phyloP scores from a whole-genome alignment of 2,888 invertebrate species.

The Proisotoma minuta region DNA sequence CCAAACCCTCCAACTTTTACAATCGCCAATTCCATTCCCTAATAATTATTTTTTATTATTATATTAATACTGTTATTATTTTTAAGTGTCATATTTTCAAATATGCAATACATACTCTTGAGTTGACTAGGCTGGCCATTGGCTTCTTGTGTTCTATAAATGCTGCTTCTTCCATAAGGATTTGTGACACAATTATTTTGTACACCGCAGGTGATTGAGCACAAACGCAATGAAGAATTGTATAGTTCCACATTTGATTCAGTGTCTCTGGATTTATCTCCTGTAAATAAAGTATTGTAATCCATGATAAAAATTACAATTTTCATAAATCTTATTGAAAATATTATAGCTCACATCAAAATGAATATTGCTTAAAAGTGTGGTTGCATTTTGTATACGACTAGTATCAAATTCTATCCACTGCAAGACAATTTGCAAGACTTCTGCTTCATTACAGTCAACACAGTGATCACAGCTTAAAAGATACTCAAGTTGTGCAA shows the following conservation, averaged over 20 bases:
- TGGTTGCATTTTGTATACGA: conserved; percentile 37
- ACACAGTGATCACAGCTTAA: conserved; percentile 65
- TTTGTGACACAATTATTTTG: conserved; percentile 42
- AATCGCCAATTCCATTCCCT: conserved; percentile 64
- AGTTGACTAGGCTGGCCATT: conserved; percentile 55
- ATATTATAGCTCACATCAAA: conserved; percentile 30
- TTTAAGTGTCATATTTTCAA: neutral
- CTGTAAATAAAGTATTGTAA: conserved; percentile 24
- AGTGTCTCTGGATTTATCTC: conserved; percentile 43
- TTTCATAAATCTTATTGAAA: no score
- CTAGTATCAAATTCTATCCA: conserved; percentile 57
- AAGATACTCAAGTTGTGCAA: conserved; percentile 60
- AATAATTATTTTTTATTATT: neutral
- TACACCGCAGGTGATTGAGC: conserved; percentile 29
- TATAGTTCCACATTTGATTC: conserved; percentile 43
- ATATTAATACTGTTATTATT: neutral
- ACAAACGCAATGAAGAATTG: conserved; percentile 41
- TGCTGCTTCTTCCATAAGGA: conserved; percentile 33
- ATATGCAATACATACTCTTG: conserved; percentile 49
- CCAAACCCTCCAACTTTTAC: conserved; percentile 64
- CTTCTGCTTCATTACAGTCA: conserved; percentile 62
- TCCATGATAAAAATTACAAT: no score
- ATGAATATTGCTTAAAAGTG: conserved; percentile 39
- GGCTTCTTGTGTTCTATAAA: conserved; percentile 35
- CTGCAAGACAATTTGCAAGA: conserved; percentile 58